Percentiles rank a stretch among this genome's conserved stretches.
Conservation (phyloP, 1,140 invertebrate species). For the Cyclina sinensis region DNA sequence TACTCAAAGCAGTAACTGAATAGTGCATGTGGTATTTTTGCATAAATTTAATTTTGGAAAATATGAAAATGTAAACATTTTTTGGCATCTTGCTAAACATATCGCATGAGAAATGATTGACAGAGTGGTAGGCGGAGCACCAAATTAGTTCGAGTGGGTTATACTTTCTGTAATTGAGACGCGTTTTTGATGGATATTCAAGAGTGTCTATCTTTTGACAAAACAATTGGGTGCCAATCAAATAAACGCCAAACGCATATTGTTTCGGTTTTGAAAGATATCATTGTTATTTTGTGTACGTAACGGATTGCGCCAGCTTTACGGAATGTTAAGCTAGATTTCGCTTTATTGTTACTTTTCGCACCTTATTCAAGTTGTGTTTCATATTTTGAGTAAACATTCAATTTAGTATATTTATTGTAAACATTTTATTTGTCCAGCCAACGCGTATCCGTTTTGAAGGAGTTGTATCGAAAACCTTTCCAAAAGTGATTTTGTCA, state of each 20-base stretch:
- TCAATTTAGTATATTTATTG: not conserved
- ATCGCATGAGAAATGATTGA: not conserved
- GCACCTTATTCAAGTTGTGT: slow-evolving; percentile 48
- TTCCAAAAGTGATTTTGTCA: slow-evolving; percentile 21
- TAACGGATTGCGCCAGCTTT: slow-evolving; percentile 38
- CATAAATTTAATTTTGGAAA: slow-evolving; percentile 46
- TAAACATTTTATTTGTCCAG: slow-evolving; percentile 22
- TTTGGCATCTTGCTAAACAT: slow-evolving; percentile 20
- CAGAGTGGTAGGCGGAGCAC: not conserved
- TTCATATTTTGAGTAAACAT: slow-evolving; percentile 31
- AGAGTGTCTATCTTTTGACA: slow-evolving; percentile 50
- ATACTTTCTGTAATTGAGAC: slow-evolving; percentile 35
- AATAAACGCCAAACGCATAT: not conserved
- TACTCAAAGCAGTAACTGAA: slow-evolving; percentile 1
- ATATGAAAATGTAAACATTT: slow-evolving; percentile 49
- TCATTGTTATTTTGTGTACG: slow-evolving; percentile 35
- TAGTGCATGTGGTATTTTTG: slow-evolving; percentile 27
- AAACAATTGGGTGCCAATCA: slow-evolving; percentile 59
- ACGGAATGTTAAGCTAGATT: not conserved
- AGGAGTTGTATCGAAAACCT: slow-evolving; percentile 6
- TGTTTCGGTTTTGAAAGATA: slow-evolving; percentile 40
- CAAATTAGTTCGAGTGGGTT: not conserved
- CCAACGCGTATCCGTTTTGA: not conserved
- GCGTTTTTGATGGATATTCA: slow-evolving; percentile 40
- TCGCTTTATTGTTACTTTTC: slow-evolving; percentile 45